Conservation (phyloP, 2,797 vertebrate genomes). For the Bryconaethiops microstoma region DNA sequence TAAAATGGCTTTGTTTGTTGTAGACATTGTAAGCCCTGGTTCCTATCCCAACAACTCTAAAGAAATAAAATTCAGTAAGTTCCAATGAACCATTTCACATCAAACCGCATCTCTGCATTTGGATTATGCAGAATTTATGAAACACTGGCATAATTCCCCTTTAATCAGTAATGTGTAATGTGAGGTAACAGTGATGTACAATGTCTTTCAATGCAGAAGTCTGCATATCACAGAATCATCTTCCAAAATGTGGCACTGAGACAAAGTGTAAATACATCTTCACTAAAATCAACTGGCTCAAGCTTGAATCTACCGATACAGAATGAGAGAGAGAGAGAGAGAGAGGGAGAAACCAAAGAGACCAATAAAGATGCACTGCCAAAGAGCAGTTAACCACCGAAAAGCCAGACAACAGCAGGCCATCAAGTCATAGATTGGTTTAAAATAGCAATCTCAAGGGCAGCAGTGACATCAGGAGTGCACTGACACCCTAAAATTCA, state of each 20-base stretch:
- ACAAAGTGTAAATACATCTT: neutral
- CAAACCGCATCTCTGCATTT: too few relatives aligned
- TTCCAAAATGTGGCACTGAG: neutral
- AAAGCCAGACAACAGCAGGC: neutral
- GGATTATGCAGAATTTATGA: too few relatives aligned
- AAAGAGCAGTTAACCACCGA: neutral
- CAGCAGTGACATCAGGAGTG: neutral
- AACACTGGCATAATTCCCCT: too few relatives aligned
- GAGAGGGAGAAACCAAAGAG: neutral
- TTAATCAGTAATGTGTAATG: too few relatives aligned
- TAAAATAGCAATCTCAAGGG: neutral
- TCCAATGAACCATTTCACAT: too few relatives aligned
- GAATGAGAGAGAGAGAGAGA: neutral
- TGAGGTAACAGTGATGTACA: neutral
- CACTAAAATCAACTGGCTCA: neutral
- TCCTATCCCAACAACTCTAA: too few relatives aligned
- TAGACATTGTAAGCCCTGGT: too few relatives aligned
- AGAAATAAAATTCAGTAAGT: too few relatives aligned
- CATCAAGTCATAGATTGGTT: neutral
- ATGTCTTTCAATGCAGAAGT: neutral
- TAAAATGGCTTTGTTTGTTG: too few relatives aligned
- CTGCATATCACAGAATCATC: neutral
- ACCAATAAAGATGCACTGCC: neutral
- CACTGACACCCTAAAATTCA: neutral
- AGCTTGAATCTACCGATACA: neutral